Evolutionary conservation across 1,140 invertebrate genomes (phyloP), one percentile per base, ranked within the genome.

Genomic region (Drosophila sechellia): DNA sequence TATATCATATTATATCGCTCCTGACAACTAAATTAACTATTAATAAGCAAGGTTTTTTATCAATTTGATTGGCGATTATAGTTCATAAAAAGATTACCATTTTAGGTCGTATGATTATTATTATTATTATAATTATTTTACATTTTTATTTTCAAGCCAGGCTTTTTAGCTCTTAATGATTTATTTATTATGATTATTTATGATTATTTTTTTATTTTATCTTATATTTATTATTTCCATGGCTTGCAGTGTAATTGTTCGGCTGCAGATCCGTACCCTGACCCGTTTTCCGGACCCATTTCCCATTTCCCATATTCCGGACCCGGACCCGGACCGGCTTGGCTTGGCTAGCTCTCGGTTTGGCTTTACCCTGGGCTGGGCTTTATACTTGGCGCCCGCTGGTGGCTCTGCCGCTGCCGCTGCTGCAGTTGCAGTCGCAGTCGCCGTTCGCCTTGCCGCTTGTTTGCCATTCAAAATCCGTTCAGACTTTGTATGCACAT

Each of bases 381-480:
- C 73, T 77, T 77, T 76, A 65, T 76, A 56, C 48, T 77, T 57
- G 64, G 54, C 52, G 73, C 55, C 64, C 54, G 61, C 31, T 35
- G 31, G 17, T 39, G 55, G 8, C 43, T 42, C 56, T 37, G 20
- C 15, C 35, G 20, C 45, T 45, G 20, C 13, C 60, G 2, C 37
- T 31, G 53, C 31, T 52, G 2, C 27, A 5, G 35, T 25, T 20
- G 43, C 17, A 35, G 60, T 55, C 22, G 35, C 48, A 15, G 54
- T 31, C 22, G 22, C 52, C 74, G 65, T 55, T 49, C 66, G 59
- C 76, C 63, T 73, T 74, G 79, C 74, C 85, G 79, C 80, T 89
- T 87, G 84, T 87, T 87, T 87, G 84, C 79, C 84, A 89, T 87
- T 87, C 84, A 87, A 87, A 87, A 87, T 87, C 84, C 84, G 79